Conservation (phyloP, 2,888 invertebrate species). For the Drosophila demipolita region DNA sequence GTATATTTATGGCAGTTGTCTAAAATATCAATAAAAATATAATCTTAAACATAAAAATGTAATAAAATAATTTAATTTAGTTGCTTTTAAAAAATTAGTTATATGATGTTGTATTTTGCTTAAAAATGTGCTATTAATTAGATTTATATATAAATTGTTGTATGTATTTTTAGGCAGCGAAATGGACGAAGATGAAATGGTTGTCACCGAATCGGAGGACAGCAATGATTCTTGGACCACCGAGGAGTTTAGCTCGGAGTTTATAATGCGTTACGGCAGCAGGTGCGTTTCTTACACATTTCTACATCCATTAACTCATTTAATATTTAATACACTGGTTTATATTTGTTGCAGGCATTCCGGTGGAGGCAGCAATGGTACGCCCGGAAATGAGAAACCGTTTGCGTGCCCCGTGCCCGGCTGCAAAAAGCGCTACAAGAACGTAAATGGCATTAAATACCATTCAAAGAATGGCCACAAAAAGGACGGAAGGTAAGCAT, state of each 20-base stretch:
- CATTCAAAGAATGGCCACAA: constrained; percentile 95
- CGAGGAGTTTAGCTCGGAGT: constrained; percentile 92
- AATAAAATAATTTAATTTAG: not conserved
- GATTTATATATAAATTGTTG: not conserved
- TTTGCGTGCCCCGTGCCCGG: constrained; percentile 94
- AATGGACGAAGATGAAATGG: constrained; percentile 89
- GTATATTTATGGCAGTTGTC: not conserved
- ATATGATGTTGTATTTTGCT: not conserved
- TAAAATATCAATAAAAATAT: not conserved
- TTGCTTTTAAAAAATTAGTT: not conserved
- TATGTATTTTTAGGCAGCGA: constrained; percentile 87
- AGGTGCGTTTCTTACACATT: constrained; percentile 84
- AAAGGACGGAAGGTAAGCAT: constrained; percentile 91
- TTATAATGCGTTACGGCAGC: constrained; percentile 91
- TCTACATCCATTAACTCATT: not conserved
- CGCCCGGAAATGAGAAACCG: constrained; percentile 89
- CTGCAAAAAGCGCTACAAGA: constrained; percentile 94
- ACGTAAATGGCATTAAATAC: constrained; percentile 95
- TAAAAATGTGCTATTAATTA: not conserved
- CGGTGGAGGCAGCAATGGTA: constrained; percentile 85
- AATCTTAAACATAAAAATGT: not conserved
- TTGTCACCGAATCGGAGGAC: constrained; percentile 90
- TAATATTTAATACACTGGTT: not conserved
- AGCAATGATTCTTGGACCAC: constrained; percentile 93
- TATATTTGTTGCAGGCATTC: constrained; percentile 83